Conservation (phyloP, 92 coral and sea anemone species). For the Isaurus tuberculatus region DNA sequence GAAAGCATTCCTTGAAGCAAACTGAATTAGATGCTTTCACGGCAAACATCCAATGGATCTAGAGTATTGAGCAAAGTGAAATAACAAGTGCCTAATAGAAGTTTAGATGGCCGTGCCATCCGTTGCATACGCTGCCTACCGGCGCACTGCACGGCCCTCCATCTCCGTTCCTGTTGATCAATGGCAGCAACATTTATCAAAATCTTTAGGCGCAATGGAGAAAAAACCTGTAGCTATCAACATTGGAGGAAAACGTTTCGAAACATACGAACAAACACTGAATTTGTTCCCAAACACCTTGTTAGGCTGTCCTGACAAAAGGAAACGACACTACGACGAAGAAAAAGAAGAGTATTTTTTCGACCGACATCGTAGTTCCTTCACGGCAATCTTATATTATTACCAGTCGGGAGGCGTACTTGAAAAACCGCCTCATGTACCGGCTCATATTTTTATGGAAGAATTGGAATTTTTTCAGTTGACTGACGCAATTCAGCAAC, state of each 20-base stretch:
- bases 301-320: constrained; percentile 80
- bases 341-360: constrained; percentile 88
- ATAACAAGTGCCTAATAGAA: constrained; percentile 22
- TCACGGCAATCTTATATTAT: constrained; percentile 92
- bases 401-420: constrained; percentile 94
- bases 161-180: constrained; percentile 34
- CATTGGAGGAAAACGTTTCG: constrained; percentile 91
- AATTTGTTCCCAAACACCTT: constrained; percentile 89
- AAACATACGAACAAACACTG: constrained; percentile 88
- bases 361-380: constrained; percentile 95
- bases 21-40: constrained; percentile 21
- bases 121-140: constrained; percentile 46
- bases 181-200: constrained; percentile 43
- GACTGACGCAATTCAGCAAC: constrained; percentile 78
- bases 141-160: constrained; percentile 31
- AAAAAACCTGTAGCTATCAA: constrained; percentile 78
- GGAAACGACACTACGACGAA: constrained; percentile 77
- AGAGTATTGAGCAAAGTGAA: not conserved
- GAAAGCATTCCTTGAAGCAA: not conserved
- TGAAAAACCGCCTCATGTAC: constrained; percentile 83
- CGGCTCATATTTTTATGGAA: constrained; percentile 82
- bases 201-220: constrained; percentile 43
- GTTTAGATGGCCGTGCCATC: constrained; percentile 40
- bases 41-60: constrained; percentile 15
- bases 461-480: constrained; percentile 90